Evolutionary conservation across 2,797 vertebrate species (phyloP).

Genomic region (Prionace glauca): DNA sequence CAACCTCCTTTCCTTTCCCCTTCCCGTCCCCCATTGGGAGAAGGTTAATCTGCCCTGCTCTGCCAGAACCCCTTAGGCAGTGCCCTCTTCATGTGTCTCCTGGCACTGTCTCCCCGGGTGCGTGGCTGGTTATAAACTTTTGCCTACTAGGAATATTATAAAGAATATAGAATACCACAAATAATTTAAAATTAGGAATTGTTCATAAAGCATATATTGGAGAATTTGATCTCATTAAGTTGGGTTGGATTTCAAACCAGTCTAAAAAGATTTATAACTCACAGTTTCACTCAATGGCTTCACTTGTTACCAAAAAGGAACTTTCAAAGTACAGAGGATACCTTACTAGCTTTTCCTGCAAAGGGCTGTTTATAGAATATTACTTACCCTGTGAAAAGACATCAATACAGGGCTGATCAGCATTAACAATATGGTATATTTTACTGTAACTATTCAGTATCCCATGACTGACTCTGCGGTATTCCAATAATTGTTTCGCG

Average conservation of each 20-base stretch:
- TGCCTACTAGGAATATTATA: not conserved
- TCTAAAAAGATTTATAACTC: not conserved
- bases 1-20: no score
- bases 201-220: not conserved
- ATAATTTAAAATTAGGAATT: not conserved
- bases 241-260: not conserved
- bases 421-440: conserved; percentile 61
- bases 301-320: not conserved
- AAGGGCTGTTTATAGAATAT: not conserved
- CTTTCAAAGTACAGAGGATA: not conserved
- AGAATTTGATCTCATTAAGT: not conserved
- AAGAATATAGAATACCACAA: not conserved
- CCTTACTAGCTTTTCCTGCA: not conserved
- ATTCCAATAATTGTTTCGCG: conserved; percentile 55
- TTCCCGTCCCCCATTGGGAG: no score
- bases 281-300: not conserved
- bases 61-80: no score
- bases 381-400: conserved; percentile 73
- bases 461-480: conserved; percentile 60
- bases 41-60: no score
- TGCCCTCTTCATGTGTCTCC: no score
- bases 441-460: conserved; percentile 63
- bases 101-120: no score
- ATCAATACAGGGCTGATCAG: conserved; percentile 73
- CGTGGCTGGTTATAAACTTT: not conserved